These are phyloP conservation scores for Capitella teleta DNA, from an alignment of 1,140 invertebrate species.

Conservation along the genomic window DNA sequence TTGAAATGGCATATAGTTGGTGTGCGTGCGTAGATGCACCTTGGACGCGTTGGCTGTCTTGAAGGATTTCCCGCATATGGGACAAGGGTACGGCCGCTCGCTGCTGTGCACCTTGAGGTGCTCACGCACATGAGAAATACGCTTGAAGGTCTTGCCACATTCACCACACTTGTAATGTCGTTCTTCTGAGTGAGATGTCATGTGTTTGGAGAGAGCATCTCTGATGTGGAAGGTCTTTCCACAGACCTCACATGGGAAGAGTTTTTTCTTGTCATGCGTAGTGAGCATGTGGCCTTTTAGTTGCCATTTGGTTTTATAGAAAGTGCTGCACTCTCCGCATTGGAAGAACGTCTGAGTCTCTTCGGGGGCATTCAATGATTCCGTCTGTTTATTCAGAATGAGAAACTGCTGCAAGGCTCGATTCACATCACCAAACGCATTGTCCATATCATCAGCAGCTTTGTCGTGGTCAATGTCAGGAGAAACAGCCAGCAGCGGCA, in stretches of 20 bases:
- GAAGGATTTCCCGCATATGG: constrained; percentile 85
- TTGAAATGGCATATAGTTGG: constrained; percentile 26
- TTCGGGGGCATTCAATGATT: not conserved
- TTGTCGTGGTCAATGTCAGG: too few relatives aligned
- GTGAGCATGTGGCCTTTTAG: not conserved
- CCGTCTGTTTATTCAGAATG: too few relatives aligned
- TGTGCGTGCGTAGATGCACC: constrained; percentile 36
- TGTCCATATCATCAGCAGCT: too few relatives aligned
- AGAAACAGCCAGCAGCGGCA: too few relatives aligned
- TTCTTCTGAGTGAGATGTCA: constrained; percentile 29
- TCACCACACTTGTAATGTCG: constrained; percentile 38
- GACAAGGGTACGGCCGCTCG: constrained; percentile 86
- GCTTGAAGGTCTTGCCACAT: constrained; percentile 39
- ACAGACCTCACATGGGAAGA: constrained; percentile 27
- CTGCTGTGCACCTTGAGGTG: constrained; percentile 95
- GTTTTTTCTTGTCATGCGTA: too few relatives aligned
- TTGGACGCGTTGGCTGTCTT: constrained; percentile 60
- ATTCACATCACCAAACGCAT: too few relatives aligned
- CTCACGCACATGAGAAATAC: constrained; percentile 34
- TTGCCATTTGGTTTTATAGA: too few relatives aligned
- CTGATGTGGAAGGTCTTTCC: constrained; percentile 28
- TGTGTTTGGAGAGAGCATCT: constrained; percentile 33
- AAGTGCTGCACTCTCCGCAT: too few relatives aligned
- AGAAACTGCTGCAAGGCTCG: too few relatives aligned
- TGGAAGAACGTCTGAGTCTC: too few relatives aligned